A percentile compares a stretch with the other conserved stretches of the same genome.
These are phyloP conservation scores for Lasioglossum zephyrum DNA, from an alignment of 2,888 invertebrate species.

Conservation along the genomic window DNA sequence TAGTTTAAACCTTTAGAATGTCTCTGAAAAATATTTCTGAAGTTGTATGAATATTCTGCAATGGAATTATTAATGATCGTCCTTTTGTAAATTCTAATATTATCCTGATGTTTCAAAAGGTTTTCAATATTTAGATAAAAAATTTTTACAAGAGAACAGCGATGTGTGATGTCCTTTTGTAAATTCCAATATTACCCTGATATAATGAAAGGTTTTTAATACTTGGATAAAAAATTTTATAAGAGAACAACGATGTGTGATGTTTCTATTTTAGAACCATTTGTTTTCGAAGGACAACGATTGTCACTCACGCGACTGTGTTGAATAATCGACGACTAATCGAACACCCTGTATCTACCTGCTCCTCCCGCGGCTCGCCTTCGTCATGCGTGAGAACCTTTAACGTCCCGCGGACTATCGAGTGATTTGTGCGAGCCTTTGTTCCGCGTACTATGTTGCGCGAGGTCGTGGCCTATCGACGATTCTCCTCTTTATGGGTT, in stretches of 20 bases:
- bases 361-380: not conserved
- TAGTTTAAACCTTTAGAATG: not conserved
- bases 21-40: not conserved
- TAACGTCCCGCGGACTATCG: constrained; percentile 10
- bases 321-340: not conserved
- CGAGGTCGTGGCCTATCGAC: constrained; percentile 28
- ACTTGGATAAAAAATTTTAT: too few relatives aligned
- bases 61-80: not conserved
- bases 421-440: constrained; percentile 38
- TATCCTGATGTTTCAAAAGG: too few relatives aligned
- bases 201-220: too few relatives aligned
- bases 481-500: constrained; percentile 12
- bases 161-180: too few relatives aligned
- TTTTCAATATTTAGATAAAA: too few relatives aligned
- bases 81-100: too few relatives aligned
- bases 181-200: too few relatives aligned
- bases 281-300: not conserved
- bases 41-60: not conserved
- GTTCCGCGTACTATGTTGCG: constrained; percentile 33
- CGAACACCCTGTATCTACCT: constrained; percentile 8
- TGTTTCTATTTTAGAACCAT: too few relatives aligned
- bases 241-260: too few relatives aligned
- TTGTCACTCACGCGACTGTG: not conserved
- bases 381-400: constrained; percentile 63
- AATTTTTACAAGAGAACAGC: too few relatives aligned